Evolutionary conservation across 2,113 vertebrate species (phyloP).

Genomic region (Melanotaenia duboulayi): DNA sequence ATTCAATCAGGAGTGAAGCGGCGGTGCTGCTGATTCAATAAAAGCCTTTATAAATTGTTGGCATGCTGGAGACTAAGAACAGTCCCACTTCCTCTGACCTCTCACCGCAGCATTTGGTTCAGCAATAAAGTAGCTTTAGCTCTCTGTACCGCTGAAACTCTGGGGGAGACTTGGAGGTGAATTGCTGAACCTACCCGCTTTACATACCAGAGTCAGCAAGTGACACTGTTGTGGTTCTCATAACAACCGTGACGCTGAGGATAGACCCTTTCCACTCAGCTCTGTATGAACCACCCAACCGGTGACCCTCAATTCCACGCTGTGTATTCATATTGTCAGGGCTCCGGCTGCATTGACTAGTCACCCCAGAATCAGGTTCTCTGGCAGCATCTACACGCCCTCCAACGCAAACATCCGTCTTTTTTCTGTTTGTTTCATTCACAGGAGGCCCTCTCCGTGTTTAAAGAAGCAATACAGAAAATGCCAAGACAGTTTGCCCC

Average conservation of each 20-base stretch:
- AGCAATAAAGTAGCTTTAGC: conserved; percentile 44
- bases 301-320: conserved; percentile 72
- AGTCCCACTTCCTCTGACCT: conserved; percentile 51
- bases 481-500: conserved; percentile 98
- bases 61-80: conserved; percentile 25
- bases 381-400: conserved; percentile 31
- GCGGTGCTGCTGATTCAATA: conserved; percentile 50
- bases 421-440: conserved; percentile 48
- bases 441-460: conserved; percentile 94
- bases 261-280: conserved; percentile 59
- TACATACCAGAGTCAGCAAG: conserved; percentile 35
- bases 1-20: conserved; percentile 50
- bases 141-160: conserved; percentile 45
- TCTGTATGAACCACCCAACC: conserved; percentile 63
- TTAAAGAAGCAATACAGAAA: conserved; percentile 97
- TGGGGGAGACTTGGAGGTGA: conserved; percentile 23
- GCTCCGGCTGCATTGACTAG: conserved; percentile 39
- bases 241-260: conserved; percentile 68
- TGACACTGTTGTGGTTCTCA: conserved; percentile 47
- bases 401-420: conserved; percentile 57
- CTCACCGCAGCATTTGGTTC: conserved; percentile 55
- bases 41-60: conserved; percentile 56
- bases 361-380: conserved; percentile 40
- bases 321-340: conserved; percentile 62
- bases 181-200: conserved; percentile 11